Evolutionary conservation across 2,113 vertebrate species (phyloP).

Genomic region (Urocitellus parryii): DNA sequence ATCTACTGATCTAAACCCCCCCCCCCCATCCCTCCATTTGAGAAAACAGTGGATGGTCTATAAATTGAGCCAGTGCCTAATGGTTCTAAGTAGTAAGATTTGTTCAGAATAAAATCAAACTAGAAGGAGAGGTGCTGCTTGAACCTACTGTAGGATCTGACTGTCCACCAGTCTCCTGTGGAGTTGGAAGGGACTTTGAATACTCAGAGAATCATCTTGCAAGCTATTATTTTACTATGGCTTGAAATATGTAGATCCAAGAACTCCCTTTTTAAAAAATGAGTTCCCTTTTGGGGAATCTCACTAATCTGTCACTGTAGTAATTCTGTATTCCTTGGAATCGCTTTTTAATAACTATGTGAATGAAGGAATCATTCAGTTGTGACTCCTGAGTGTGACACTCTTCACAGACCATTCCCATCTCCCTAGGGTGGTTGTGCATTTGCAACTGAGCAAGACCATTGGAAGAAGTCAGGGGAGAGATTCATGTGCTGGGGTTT

Average conservation of each 20-base stretch:
- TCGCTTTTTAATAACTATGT: neutral
- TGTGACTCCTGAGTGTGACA: neutral
- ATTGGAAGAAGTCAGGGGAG: neutral
- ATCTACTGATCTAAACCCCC: neutral
- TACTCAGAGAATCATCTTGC: neutral
- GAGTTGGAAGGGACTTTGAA: neutral
- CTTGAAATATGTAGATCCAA: neutral
- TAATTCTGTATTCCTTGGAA: neutral
- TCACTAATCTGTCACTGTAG: neutral
- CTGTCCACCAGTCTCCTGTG: neutral
- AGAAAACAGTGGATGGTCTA: neutral
- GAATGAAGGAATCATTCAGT: neutral
- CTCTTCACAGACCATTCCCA: neutral
- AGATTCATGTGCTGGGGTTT: neutral
- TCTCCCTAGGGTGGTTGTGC: neutral
- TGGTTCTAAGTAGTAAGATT: neutral
- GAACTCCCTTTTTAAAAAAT: neutral
- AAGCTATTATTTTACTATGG: neutral
- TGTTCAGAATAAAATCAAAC: conserved; percentile 20
- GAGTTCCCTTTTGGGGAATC: neutral
- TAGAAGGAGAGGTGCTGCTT: neutral
- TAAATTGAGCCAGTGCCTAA: neutral
- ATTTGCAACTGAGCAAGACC: neutral
- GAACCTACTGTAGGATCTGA: too few relatives aligned
- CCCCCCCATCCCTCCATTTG: neutral